Conservation (phyloP, 2,888 invertebrate genomes). For the Bruchidius siliquastri region DNA sequence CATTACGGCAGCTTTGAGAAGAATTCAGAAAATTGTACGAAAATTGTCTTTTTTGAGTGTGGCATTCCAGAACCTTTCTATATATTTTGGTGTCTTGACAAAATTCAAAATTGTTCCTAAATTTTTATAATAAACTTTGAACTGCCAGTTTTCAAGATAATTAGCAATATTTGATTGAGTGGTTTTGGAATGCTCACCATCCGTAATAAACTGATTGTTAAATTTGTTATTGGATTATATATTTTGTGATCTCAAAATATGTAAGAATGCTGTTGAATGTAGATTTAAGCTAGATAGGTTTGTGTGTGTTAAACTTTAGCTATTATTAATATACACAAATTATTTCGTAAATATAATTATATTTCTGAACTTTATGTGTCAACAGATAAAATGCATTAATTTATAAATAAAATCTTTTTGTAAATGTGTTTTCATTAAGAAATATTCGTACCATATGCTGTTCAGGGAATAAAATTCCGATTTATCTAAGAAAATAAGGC, state of each 20-base stretch:
- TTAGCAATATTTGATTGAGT: not conserved
- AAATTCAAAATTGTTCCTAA: conserved; percentile 35
- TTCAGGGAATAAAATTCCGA: no score
- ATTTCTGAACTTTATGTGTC: conserved; percentile 50
- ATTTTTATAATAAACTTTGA: conserved; percentile 26
- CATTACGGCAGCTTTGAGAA: conserved; percentile 21
- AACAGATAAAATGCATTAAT: conserved; percentile 46
- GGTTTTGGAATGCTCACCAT: not conserved
- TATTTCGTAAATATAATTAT: conserved; percentile 46
- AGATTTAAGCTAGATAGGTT: conserved; percentile 38
- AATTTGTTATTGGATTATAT: conserved; percentile 47
- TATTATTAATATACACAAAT: conserved; percentile 45
- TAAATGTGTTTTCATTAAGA: not conserved
- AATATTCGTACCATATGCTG: no score
- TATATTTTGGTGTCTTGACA: conserved; percentile 13
- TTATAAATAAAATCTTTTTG: conserved; percentile 30
- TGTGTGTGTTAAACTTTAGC: conserved; percentile 42
- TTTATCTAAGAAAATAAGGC: no score
- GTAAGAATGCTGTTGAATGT: conserved; percentile 45
- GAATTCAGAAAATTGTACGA: conserved; percentile 22
- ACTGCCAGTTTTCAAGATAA: conserved; percentile 28
- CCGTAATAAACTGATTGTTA: conserved; percentile 35
- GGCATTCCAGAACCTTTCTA: conserved; percentile 15
- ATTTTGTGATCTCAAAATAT: conserved; percentile 50
- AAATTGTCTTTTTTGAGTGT: conserved; percentile 12